Percentiles rank a stretch among this genome's conserved stretches.
These are phyloP conservation scores for roundworm (Caenorhabditis elegans) DNA, from an alignment of 1,140 invertebrate species.

Conservation along the genomic window DNA sequence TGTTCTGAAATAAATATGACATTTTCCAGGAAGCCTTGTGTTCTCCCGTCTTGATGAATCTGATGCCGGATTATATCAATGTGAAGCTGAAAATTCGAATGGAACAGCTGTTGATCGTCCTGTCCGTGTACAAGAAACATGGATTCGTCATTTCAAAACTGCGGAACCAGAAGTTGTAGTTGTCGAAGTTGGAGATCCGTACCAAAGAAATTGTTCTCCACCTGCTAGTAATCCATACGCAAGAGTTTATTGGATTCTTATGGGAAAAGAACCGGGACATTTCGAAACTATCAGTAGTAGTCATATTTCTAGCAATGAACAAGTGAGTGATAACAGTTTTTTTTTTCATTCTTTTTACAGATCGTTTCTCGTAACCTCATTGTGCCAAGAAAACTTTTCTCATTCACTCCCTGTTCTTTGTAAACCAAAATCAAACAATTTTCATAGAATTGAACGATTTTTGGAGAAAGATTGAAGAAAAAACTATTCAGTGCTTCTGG, in stretches of 20 bases:
- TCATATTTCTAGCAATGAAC: slow-evolving; percentile 65
- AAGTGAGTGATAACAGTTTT: slow-evolving; percentile 49
- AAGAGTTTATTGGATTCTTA: slow-evolving; percentile 61
- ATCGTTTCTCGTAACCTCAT: slow-evolving; percentile 19
- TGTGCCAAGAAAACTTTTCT: background rate
- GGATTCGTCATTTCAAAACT: slow-evolving; percentile 57
- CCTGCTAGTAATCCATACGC: slow-evolving; percentile 57
- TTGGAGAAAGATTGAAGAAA: no score
- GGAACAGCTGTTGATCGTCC: slow-evolving; percentile 90
- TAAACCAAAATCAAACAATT: no score
- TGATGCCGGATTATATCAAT: slow-evolving; percentile 82
- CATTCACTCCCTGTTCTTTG: background rate
- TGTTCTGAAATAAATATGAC: slow-evolving; percentile 68
- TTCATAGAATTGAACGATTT: no score
- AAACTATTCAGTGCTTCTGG: no score
- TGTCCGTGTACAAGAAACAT: slow-evolving; percentile 87
- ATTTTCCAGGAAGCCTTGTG: slow-evolving; percentile 84
- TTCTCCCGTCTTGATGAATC: slow-evolving; percentile 60
- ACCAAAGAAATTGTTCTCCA: slow-evolving; percentile 59
- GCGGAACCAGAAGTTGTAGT: slow-evolving; percentile 56
- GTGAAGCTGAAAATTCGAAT: slow-evolving; percentile 90
- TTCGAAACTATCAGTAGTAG: slow-evolving; percentile 61
- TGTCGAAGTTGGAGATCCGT: slow-evolving; percentile 62
- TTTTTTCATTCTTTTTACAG: background rate
- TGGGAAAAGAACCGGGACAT: slow-evolving; percentile 55